Evolutionary conservation across 1,140 invertebrate genomes (phyloP).

Genomic region (Monochamus saltuarius): DNA sequence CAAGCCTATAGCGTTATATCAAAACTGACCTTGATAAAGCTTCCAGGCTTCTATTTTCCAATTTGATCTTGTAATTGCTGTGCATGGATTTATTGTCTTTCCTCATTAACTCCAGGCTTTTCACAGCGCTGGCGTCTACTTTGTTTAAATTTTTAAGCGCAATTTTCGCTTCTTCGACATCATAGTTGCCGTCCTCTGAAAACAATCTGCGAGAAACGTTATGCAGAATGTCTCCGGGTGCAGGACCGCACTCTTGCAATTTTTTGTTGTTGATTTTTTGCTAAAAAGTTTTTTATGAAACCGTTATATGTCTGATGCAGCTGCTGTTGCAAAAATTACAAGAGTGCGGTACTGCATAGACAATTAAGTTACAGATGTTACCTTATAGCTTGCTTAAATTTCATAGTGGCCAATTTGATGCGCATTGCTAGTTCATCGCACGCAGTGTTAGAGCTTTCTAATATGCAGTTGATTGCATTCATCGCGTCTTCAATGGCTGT

Average conservation of each 20-base stretch:
- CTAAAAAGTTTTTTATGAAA: too few relatives aligned
- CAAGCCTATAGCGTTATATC: neutral
- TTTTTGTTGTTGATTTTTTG: too few relatives aligned
- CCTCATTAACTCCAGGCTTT: neutral
- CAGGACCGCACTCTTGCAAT: too few relatives aligned
- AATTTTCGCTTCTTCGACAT: constrained; percentile 18
- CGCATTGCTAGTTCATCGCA: constrained; percentile 15
- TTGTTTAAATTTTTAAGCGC: constrained; percentile 22
- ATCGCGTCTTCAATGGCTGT: constrained; percentile 12
- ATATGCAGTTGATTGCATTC: constrained; percentile 12
- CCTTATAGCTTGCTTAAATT: constrained; percentile 10
- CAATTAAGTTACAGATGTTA: neutral
- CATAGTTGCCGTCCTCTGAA: constrained; percentile 29
- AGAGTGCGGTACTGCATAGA: too few relatives aligned
- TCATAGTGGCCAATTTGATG: constrained; percentile 2
- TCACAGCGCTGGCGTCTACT: constrained; percentile 20
- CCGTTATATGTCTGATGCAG: too few relatives aligned
- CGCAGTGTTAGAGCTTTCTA: constrained; percentile 9
- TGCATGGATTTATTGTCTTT: constrained; percentile 7
- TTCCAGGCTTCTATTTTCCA: neutral
- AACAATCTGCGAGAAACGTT: constrained; percentile 22
- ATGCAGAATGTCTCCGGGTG: neutral
- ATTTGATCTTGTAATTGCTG: neutral
- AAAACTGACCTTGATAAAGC: constrained; percentile 1
- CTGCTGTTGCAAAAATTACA: too few relatives aligned